These are phyloP conservation scores for Gymnocephalus cernua DNA, from an alignment of 2,113 vertebrate genomes.

Conservation along the genomic window DNA sequence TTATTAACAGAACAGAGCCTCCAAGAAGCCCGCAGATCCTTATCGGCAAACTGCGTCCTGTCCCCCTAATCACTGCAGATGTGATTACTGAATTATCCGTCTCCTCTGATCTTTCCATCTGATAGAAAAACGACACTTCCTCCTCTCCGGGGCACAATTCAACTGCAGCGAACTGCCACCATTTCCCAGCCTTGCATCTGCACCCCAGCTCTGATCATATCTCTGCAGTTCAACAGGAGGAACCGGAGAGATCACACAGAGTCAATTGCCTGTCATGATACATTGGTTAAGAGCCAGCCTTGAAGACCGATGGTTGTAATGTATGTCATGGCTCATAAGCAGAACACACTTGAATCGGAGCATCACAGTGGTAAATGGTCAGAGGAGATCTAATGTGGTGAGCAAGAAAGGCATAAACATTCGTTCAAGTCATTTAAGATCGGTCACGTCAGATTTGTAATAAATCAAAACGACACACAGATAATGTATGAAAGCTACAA, in stretches of 20 bases:
- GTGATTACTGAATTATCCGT: conserved; percentile 84
- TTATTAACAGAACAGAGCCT: conserved; percentile 51
- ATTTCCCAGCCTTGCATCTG: conserved; percentile 75
- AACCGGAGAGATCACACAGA: conserved; percentile 73
- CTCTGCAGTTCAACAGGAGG: conserved; percentile 69
- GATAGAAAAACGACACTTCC: conserved; percentile 81
- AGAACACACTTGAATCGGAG: conserved; percentile 44
- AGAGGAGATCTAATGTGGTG: conserved; percentile 43
- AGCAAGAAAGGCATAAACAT: conserved; percentile 40
- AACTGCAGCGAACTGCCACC: conserved; percentile 74
- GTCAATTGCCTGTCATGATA: conserved; percentile 73
- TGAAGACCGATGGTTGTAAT: conserved; percentile 60
- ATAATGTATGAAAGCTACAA: background rate
- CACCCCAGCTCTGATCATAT: conserved; percentile 73
- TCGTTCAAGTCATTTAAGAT: conserved; percentile 24
- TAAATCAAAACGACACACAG: conserved; percentile 12
- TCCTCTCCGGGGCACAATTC: conserved; percentile 78
- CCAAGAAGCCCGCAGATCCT: conserved; percentile 70
- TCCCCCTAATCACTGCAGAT: conserved; percentile 76
- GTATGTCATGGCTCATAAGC: conserved; percentile 73
- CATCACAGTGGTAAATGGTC: conserved; percentile 44
- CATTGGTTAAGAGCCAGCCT: conserved; percentile 61
- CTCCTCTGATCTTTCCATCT: conserved; percentile 80
- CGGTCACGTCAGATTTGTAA: background rate
- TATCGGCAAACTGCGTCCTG: conserved; percentile 77